A percentile compares a stretch with the other conserved stretches of the same genome.
Evolutionary conservation across 2,797 vertebrate genomes (phyloP).

Genomic region (Pseudotriccus pelzelni): DNA sequence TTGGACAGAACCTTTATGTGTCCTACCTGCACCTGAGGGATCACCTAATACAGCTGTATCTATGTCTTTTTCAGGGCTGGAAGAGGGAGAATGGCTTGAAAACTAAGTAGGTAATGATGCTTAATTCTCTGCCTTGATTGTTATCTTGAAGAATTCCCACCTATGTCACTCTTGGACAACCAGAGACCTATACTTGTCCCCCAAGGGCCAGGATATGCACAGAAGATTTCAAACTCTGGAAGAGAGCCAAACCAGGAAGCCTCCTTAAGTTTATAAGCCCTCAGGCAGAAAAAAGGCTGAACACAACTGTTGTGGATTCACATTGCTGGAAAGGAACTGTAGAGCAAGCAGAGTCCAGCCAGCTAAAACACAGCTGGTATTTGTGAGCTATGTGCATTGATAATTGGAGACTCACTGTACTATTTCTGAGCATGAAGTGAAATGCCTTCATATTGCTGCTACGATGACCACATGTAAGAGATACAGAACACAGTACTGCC

Average conservation of each 20-base stretch:
- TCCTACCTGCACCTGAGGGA: neutral
- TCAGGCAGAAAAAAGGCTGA: neutral
- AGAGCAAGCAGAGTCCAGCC: neutral
- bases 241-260: neutral
- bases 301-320: neutral
- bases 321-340: neutral
- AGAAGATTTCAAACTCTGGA: neutral
- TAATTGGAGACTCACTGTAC: neutral
- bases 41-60: neutral
- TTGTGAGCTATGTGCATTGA: neutral
- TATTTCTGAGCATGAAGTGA: neutral
- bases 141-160: neutral
- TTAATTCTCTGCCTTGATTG: neutral
- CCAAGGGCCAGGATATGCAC: neutral
- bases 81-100: neutral
- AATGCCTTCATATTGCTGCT: neutral
- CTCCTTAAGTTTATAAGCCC: neutral
- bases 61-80: neutral
- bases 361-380: neutral
- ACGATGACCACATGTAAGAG: neutral
- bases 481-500: neutral
- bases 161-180: neutral
- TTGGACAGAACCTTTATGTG: fast-evolving
- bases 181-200: neutral
- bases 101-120: neutral